These are phyloP conservation scores for Barnardius zonarius DNA, from an alignment of 2,113 vertebrate species.

Conservation along the genomic window DNA sequence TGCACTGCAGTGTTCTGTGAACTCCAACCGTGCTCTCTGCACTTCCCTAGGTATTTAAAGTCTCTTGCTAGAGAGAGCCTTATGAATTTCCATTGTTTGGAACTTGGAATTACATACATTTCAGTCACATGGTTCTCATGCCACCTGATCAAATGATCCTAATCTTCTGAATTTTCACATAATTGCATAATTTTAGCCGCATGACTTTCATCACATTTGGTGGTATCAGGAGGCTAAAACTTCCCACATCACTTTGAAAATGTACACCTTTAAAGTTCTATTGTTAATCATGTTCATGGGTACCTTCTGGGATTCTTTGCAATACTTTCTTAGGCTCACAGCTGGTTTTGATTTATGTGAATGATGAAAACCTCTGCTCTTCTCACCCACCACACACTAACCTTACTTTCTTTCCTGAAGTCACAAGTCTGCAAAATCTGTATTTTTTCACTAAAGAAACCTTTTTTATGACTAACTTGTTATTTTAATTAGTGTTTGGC, in stretches of 20 bases:
- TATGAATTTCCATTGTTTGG: neutral
- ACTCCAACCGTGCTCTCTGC: neutral
- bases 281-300: neutral
- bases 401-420: neutral
- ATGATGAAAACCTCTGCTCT: neutral
- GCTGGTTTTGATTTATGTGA: neutral
- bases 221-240: neutral
- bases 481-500: neutral
- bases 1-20: neutral
- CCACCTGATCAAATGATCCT: neutral
- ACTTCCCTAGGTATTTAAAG: neutral
- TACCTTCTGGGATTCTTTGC: neutral
- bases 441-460: neutral
- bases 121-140: neutral
- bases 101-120: neutral
- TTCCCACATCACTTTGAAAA: neutral
- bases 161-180: neutral
- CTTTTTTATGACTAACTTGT: neutral
- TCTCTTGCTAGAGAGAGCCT: neutral
- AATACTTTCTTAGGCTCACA: neutral
- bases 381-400: neutral
- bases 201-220: neutral
- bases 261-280: neutral
- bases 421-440: neutral
- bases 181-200: neutral